These are phyloP conservation scores for Lanistes nyassanus DNA, from an alignment of 1,140 invertebrate species.

Conservation along the genomic window DNA sequence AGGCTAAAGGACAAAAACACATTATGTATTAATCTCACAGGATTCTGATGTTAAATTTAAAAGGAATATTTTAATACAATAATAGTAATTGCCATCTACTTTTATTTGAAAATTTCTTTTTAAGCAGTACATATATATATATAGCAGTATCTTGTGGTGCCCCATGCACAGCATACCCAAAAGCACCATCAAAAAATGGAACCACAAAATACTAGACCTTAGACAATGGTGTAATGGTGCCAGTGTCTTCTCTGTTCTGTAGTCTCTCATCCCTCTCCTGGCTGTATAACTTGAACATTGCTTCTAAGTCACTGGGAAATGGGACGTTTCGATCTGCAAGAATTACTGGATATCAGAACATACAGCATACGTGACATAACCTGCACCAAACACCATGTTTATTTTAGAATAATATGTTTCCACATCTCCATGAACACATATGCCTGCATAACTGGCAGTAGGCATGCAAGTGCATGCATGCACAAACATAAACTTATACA, in stretches of 20 bases:
- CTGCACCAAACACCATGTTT: background rate
- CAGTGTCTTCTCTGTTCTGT: slow-evolving; percentile 49
- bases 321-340: slow-evolving; percentile 74
- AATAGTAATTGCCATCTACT: background rate
- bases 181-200: background rate
- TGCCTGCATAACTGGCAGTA: no score
- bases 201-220: slow-evolving; percentile 23
- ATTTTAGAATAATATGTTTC: no score
- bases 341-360: background rate
- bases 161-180: background rate
- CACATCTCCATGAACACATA: no score
- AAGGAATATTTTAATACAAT: no score
- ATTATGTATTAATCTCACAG: background rate
- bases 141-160: background rate
- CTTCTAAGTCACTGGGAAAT: slow-evolving; percentile 81
- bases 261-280: slow-evolving; percentile 68
- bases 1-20: background rate
- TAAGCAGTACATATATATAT: background rate
- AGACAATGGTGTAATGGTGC: slow-evolving; percentile 29
- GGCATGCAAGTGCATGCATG: background rate
- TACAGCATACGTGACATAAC: no score
- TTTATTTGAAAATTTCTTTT: background rate
- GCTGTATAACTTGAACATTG: slow-evolving; percentile 87
- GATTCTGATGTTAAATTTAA: no score
- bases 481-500: background rate